These are phyloP conservation scores for Neoniphon sammara DNA, from an alignment of 2,797 vertebrate species.

Conservation along the genomic window DNA sequence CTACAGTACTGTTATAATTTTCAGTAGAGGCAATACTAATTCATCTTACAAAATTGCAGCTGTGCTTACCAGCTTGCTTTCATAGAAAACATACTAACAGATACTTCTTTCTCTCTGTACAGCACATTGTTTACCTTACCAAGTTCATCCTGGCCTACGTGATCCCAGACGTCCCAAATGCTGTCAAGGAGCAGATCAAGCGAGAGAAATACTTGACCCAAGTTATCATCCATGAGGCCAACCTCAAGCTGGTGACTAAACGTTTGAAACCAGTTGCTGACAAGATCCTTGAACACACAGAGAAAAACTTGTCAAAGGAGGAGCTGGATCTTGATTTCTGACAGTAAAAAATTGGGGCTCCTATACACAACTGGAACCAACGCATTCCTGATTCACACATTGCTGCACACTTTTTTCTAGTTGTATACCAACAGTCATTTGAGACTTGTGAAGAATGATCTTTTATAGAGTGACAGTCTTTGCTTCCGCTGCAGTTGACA, in stretches of 20 bases:
- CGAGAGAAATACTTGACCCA: conserved; percentile 92
- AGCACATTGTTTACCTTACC: conserved; percentile 93
- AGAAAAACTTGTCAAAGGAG: neutral
- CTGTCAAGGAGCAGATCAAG: conserved; percentile 89
- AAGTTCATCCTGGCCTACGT: conserved; percentile 91
- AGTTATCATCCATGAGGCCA: conserved; percentile 88
- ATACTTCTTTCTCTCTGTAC: conserved; percentile 36
- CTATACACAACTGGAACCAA: neutral
- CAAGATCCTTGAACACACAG: conserved; percentile 40
- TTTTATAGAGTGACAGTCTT: too few relatives aligned
- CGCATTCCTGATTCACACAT: too few relatives aligned
- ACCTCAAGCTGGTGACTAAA: conserved; percentile 86
- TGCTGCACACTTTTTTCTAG: too few relatives aligned
- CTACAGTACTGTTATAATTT: too few relatives aligned
- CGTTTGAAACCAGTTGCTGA: conserved; percentile 72
- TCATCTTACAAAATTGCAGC: too few relatives aligned
- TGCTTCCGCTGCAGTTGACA: too few relatives aligned
- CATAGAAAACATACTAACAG: neutral
- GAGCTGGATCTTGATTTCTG: conserved; percentile 58
- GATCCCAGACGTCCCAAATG: conserved; percentile 89
- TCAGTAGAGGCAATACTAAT: too few relatives aligned
- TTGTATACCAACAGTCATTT: too few relatives aligned
- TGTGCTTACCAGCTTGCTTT: neutral
- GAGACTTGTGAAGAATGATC: too few relatives aligned
- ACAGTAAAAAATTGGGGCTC: conserved; percentile 8